Base-by-base conservation (phyloP, 2,888 invertebrate genomes). In the Serripes groenlandicus region DNA sequence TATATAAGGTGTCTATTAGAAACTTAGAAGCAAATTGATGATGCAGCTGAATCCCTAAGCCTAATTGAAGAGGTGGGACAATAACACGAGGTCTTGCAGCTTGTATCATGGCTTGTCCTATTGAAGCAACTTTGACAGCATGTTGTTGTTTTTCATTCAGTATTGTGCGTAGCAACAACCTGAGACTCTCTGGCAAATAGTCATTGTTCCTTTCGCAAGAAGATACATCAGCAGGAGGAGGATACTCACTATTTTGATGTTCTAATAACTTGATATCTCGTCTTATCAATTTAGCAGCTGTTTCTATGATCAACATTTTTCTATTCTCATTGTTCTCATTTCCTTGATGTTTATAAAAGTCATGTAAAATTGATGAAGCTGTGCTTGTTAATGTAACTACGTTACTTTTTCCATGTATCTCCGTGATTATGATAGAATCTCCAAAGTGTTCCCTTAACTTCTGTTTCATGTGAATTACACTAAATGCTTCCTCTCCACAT, bases 31-130 rank as follows among this genome's bases (percentile, higher is more conserved):
- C 81, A 81, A 79, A 86, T 3, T 75, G 74, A 28, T 81, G 76
- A 58, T 87, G 87, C 35, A 85, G 28, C 42, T 85, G 85, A 5
- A 89, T 71, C 2, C 77, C 88, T 42, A 89, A 70, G 9, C 77
- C 88, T 52, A 89, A 32, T 42, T 89, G 88, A 28, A 89, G 73
- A 15, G 84, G 87, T 30, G 83, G 52, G 11, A 88, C 28, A 5
- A 83, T 26, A 5, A 69, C 69, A 26, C 84, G 58, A 52, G 88
- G 87, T 49, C 81, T 58, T 3, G 52, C 60, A 9, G 87, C 82
- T 42, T 89, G 89, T 15, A 87, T 71, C 5, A 89, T 79, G 58
- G 88, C 77, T 73, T 89, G 84, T 18, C 89, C 88, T 49, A 88
- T 81, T 26, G 81, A 82, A 21, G 86, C 79, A 56, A 78, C 32